A percentile compares a stretch with the other conserved stretches of the same genome.
phyloP scores from a whole-genome alignment of 2,113 vertebrate species.

The Maccullochella peelii region DNA sequence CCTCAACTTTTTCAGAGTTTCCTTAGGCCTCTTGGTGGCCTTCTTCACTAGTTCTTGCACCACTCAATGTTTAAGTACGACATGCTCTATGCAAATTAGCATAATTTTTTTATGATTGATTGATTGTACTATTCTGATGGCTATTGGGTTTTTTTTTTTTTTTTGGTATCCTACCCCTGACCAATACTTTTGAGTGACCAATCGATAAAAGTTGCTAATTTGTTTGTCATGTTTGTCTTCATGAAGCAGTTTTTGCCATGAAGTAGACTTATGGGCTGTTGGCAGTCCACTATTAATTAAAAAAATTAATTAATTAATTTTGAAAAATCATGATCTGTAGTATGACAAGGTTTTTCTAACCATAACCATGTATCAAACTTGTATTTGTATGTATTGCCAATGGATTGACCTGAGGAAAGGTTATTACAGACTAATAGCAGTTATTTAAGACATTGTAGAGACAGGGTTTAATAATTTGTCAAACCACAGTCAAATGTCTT shows the following conservation, averaged over 20 bases:
- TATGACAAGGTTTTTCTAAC: conserved; percentile 3
- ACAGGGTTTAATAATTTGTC: neutral
- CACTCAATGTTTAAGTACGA: neutral
- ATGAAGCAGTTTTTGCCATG: neutral
- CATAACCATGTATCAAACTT: conserved; percentile 1
- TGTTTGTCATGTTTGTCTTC: neutral
- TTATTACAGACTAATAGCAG: neutral
- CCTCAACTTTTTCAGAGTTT: neutral
- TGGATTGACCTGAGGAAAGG: conserved; percentile 9
- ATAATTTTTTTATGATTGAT: neutral
- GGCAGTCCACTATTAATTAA: conserved; percentile 12
- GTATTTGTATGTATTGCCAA: conserved; percentile 33
- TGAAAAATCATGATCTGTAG: conserved; percentile 21
- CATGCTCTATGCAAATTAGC: neutral
- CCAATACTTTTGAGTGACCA: neutral
- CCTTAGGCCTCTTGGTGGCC: too few relatives aligned
- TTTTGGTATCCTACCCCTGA: neutral
- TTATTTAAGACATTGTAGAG: conserved; percentile 33
- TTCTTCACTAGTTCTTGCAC: neutral
- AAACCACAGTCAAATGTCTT: conserved; percentile 12
- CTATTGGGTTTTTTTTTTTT: neutral
- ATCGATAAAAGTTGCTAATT: neutral
- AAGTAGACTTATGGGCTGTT: neutral
- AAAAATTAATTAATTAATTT: too few relatives aligned
- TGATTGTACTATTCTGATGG: neutral